Evolutionary conservation across 2,888 invertebrate genomes (phyloP).

Genomic region (Diplolepis rosae): DNA sequence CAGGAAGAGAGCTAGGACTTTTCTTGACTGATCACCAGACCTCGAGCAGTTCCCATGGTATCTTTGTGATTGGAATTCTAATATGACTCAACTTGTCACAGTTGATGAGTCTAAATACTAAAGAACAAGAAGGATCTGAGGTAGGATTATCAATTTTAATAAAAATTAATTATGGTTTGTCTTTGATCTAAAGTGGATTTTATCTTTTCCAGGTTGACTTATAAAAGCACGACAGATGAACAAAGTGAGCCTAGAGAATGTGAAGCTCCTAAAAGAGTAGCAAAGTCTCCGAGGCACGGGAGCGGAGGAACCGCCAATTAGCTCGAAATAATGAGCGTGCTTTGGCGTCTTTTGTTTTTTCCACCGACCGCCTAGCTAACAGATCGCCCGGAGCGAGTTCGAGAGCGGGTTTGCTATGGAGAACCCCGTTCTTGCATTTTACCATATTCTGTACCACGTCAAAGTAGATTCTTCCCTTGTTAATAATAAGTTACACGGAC

Average conservation of each 20-base stretch:
- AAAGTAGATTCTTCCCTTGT: constrained; percentile 46
- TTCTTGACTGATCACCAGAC: too few species aligned
- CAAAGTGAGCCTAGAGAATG: background rate
- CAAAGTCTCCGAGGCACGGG: constrained; percentile 52
- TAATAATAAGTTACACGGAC: constrained; percentile 45
- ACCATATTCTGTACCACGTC: constrained; percentile 48
- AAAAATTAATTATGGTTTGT: too few species aligned
- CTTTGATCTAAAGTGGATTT: too few species aligned
- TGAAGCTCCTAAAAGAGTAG: constrained; percentile 40
- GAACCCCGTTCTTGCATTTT: constrained; percentile 23
- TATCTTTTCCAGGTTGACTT: too few species aligned
- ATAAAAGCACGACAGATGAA: too few species aligned
- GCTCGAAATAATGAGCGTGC: constrained; percentile 73
- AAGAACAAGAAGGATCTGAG: background rate
- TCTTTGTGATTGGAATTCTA: background rate
- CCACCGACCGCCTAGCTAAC: constrained; percentile 65
- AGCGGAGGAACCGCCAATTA: constrained; percentile 72
- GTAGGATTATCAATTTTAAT: background rate
- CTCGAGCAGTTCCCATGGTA: background rate
- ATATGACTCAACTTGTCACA: background rate
- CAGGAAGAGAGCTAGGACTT: background rate
- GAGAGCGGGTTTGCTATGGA: constrained; percentile 46
- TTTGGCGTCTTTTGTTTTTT: constrained; percentile 72
- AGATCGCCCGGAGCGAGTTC: constrained; percentile 62
- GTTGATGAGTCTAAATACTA: background rate